A percentile compares a stretch with the other conserved stretches of the same genome.
These are phyloP conservation scores for Eutolmus rufibarbis DNA, from an alignment of 2,888 invertebrate genomes.

Conservation along the genomic window DNA sequence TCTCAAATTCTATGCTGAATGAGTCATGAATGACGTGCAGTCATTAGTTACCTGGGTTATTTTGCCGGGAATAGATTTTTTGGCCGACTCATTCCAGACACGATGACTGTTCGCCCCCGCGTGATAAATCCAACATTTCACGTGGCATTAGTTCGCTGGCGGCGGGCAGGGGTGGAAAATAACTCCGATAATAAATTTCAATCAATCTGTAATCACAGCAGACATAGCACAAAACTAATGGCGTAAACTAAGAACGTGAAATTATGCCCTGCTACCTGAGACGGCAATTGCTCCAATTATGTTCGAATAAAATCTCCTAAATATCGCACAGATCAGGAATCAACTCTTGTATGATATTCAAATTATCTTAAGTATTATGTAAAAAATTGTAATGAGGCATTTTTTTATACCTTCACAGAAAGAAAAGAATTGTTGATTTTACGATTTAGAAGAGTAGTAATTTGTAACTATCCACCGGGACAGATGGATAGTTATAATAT, in stretches of 20 bases:
- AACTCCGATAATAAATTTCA: not conserved
- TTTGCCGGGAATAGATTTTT: not conserved
- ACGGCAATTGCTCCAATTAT: too few species aligned
- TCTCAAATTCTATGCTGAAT: not conserved
- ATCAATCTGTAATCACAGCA: not conserved
- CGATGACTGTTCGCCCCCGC: not conserved
- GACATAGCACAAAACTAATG: not conserved
- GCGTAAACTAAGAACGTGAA: not conserved
- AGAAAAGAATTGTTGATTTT: too few species aligned
- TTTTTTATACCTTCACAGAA: too few species aligned
- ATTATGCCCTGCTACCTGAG: too few species aligned
- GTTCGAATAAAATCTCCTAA: too few species aligned
- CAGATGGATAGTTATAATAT: too few species aligned
- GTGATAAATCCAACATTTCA: not conserved
- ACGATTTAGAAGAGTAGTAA: too few species aligned
- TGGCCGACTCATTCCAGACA: not conserved
- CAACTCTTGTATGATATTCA: too few species aligned
- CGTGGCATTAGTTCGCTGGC: not conserved
- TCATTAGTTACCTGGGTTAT: not conserved
- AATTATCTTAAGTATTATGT: too few species aligned
- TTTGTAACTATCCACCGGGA: too few species aligned
- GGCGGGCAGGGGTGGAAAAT: not conserved
- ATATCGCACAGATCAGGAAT: too few species aligned
- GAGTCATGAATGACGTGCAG: not conserved
- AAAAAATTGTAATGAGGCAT: too few species aligned